Base-by-base conservation (phyloP, 2,888 invertebrate genomes). In the Epsilonema sp. region DNA sequence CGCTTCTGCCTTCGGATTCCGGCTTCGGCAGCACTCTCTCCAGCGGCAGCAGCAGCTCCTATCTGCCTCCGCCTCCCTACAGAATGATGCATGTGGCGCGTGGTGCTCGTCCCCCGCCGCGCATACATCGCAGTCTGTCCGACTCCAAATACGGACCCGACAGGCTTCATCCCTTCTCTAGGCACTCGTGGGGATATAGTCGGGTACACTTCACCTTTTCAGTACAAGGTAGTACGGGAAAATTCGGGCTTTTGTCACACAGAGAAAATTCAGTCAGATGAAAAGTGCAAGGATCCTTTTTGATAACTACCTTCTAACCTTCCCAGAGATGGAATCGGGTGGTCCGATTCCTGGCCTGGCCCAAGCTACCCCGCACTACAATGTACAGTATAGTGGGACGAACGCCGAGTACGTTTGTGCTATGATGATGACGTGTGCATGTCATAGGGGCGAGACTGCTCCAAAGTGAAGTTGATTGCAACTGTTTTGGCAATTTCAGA, bases 31-130 rank as follows among this genome's bases (percentile, higher is more conserved):
- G 55, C 16, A 57, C 58, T 13, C 52, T 58, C 42, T 51, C 55
- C 37, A 54, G 54, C 4, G 57, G 58, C 4, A 58, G 57, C 5
- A 58, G 56, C 42, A 54, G 53, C 42, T 57, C 54, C 42, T 59
- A 58, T 42, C 57, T 58, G 37, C 51, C 62, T 25, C 61, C 61
- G 4, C 61, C 61, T 5, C 61, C 61, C n/a, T n/a, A n/a, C n/a
- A n/a, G n/a, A n/a, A n/a, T n/a, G n/a, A n/a, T n/a, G n/a, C n/a
- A n/a, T n/a, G n/a, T n/a, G n/a, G n/a, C n/a, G n/a, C n/a, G n/a
- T n/a, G n/a, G n/a, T n/a, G n/a, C n/a, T n/a, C n/a, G n/a, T n/a
- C n/a, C n/a, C n/a, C 37, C 20, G 20, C 37, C 11, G 19, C 37
- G 24, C 2, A 38, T 48, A 23, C 48, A 42, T 3, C 44, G 48